Evolutionary conservation across 2,797 vertebrate species (phyloP).

Genomic region (Macropus fuliginosus): DNA sequence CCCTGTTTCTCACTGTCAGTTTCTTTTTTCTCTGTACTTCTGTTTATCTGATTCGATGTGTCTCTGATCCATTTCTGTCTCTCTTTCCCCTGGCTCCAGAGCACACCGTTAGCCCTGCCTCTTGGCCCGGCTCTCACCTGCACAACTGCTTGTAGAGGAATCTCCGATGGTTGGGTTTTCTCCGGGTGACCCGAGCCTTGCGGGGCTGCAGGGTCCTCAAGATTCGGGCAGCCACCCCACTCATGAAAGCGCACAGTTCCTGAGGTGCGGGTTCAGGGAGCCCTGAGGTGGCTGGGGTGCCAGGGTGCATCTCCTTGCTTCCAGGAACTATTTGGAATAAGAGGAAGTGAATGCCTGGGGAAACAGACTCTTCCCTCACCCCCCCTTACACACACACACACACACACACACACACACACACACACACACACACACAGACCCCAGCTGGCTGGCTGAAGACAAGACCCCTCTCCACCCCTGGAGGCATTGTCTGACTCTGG

Average conservation of each 20-base stretch:
- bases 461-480: background rate
- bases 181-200: slow-evolving; percentile 85
- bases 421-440: background rate
- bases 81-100: background rate
- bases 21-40: background rate
- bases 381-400: background rate
- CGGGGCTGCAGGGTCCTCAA: slow-evolving; percentile 90
- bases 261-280: slow-evolving; percentile 64
- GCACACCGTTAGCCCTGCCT: background rate
- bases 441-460: background rate
- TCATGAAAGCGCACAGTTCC: slow-evolving; percentile 90
- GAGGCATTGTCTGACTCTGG: background rate
- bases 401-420: too few relatives aligned
- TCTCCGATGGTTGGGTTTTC: slow-evolving; percentile 92
- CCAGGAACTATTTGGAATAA: background rate
- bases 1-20: background rate
- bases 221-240: slow-evolving; percentile 90
- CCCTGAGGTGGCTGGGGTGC: slow-evolving; percentile 45
- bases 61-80: background rate
- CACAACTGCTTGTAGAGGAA: slow-evolving; percentile 95
- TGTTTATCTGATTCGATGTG: background rate
- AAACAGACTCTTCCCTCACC: background rate
- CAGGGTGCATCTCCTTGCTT: slow-evolving; percentile 56
- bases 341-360: background rate
- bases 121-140: slow-evolving; percentile 80